Base-by-base conservation (phyloP, 2,888 invertebrate species). In the Troides helena region DNA sequence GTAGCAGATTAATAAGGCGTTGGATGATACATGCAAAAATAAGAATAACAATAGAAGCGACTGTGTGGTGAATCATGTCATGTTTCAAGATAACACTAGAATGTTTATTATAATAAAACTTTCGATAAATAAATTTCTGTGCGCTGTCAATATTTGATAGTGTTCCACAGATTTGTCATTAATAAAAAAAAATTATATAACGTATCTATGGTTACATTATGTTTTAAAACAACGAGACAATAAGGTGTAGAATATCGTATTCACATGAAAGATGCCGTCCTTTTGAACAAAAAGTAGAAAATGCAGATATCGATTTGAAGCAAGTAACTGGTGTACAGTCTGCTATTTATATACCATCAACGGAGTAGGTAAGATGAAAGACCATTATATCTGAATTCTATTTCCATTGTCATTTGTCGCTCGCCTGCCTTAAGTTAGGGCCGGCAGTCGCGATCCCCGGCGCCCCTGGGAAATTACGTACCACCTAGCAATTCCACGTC, bases 391-490 rank as follows among this genome's bases (percentile, higher is more conserved):
- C 68, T 71, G 62, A 59, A 72, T 72, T 72, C 67, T 62, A 68
- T 68, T 69, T 71, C 71, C 68, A 70, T 69, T 67, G 69, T 68
- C 71, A 71, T 74, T 71, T 67, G 72, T 68, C 71, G 71, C 72
- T 72, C 69, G 60, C 30, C 56, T 67, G 65, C 59, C 71, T 67
- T 60, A 68, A 71, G 70, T 72, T 67, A 43, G 39, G 58, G 21
- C 56, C 53, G 62, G 43, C 46, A 21, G 58, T 62, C 72, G 76
- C 73, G 72, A 72, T 73, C 72, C 72, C 71, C 82, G 81, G 77
- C 79, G 82, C 87, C 84, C 86, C 74, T 74, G 88, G 88, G 86
- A 89, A 89, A 88, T 88, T 84, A 86, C 81, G 80, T 80, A 80
- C 80, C 83, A 81, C 81, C 84, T 80, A 81, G 80, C 82, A 81